Evolutionary conservation across 2,888 invertebrate genomes (phyloP).

Genomic region (Halocaridina rubra): DNA sequence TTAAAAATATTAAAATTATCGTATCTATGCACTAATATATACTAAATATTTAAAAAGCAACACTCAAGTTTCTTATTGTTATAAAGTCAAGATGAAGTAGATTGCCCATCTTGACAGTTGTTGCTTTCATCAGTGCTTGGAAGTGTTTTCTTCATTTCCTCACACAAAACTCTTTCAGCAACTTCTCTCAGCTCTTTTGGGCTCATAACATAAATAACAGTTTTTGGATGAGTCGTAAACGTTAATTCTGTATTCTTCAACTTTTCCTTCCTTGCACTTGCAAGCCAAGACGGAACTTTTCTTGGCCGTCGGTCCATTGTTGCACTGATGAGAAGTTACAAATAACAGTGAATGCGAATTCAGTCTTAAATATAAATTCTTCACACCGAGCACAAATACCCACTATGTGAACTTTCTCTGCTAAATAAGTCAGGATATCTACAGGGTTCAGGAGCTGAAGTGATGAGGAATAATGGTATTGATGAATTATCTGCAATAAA

Average conservation of each 20-base stretch:
- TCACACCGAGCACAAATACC: not conserved
- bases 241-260: not conserved
- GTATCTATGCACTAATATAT: too few relatives aligned
- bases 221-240: not conserved
- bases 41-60: too few relatives aligned
- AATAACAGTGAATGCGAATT: not conserved
- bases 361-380: not conserved
- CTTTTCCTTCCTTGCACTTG: not conserved
- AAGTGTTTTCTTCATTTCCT: not conserved
- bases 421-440: not conserved
- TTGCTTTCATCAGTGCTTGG: too few relatives aligned
- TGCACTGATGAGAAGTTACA: too few relatives aligned
- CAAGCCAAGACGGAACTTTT: conserved; percentile 14
- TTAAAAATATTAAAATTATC: too few relatives aligned
- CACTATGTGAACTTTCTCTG: not conserved
- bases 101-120: too few relatives aligned
- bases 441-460: conserved; percentile 47
- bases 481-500: not conserved
- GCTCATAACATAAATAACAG: conserved; percentile 28
- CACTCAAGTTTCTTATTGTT: too few relatives aligned
- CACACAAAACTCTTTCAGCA: not conserved
- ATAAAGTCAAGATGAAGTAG: too few relatives aligned
- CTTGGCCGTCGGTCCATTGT: not conserved
- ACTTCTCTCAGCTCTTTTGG: conserved; percentile 19
- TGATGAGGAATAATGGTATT: not conserved